These are phyloP conservation scores for Okamejei kenojei DNA, from an alignment of 2,797 vertebrate genomes.

Conservation along the genomic window DNA sequence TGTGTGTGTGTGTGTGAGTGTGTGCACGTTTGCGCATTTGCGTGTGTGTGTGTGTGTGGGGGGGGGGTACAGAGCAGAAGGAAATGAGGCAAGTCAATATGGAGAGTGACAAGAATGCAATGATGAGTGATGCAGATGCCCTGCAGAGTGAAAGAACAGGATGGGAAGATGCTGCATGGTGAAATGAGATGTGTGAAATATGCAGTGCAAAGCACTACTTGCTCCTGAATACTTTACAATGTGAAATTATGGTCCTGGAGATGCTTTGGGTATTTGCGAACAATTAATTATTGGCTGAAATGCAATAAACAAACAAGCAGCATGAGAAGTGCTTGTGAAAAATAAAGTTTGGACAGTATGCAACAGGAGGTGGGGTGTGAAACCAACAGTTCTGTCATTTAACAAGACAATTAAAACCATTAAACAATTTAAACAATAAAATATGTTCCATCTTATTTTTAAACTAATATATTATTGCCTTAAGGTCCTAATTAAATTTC, in stretches of 20 bases:
- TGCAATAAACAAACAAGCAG: too few species aligned
- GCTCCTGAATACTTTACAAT: not conserved
- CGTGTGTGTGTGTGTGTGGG: too few species aligned
- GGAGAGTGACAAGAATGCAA: too few species aligned
- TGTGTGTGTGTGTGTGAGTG: too few species aligned
- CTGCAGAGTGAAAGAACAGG: not conserved
- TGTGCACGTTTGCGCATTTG: too few species aligned
- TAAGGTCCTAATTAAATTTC: too few species aligned
- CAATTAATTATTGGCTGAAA: not conserved
- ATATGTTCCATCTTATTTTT: not conserved
- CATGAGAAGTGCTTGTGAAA: not conserved
- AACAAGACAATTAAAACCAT: not conserved
- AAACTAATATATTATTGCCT: not conserved
- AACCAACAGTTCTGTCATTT: not conserved
- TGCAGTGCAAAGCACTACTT: not conserved
- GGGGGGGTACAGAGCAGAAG: too few species aligned
- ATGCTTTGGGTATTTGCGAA: too few species aligned
- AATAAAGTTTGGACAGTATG: not conserved
- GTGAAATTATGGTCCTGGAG: not conserved
- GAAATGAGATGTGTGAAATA: not conserved
- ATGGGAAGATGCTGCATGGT: not conserved
- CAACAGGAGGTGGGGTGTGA: not conserved
- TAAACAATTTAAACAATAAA: not conserved
- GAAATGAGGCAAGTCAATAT: too few species aligned
- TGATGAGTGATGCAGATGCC: too few species aligned